These are phyloP conservation scores for Loxodonta africana DNA, from an alignment of 2,113 vertebrate species.

Conservation along the genomic window DNA sequence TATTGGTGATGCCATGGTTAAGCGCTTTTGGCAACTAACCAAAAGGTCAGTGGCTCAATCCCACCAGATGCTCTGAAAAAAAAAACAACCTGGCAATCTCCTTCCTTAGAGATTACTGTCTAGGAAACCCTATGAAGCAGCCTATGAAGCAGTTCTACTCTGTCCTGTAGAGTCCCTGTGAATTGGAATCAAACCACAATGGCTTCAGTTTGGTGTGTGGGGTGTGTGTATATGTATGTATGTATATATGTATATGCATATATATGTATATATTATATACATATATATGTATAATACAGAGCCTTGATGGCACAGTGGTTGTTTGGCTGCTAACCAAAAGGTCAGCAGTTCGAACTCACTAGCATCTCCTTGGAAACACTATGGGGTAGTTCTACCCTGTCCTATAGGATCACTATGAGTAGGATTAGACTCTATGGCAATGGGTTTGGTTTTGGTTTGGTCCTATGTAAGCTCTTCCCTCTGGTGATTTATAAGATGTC, in stretches of 20 bases:
- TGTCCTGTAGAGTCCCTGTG: background rate
- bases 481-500: background rate
- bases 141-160: background rate
- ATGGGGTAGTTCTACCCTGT: too few relatives aligned
- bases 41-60: background rate
- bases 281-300: background rate
- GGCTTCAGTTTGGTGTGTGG: background rate
- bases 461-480: background rate
- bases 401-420: background rate
- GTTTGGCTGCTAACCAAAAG: background rate
- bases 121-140: too few relatives aligned
- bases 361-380: too few relatives aligned
- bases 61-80: background rate
- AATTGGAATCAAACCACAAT: background rate
- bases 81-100: background rate
- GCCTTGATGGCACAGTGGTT: background rate
- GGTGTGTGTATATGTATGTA: background rate
- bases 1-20: background rate
- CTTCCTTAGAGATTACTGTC: background rate
- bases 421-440: background rate
- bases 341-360: background rate
- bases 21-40: background rate
- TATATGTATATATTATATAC: too few relatives aligned
- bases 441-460: background rate
- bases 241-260: background rate